These are phyloP conservation scores for Apamea sordens DNA, from an alignment of 2,888 invertebrate species.

Conservation along the genomic window DNA sequence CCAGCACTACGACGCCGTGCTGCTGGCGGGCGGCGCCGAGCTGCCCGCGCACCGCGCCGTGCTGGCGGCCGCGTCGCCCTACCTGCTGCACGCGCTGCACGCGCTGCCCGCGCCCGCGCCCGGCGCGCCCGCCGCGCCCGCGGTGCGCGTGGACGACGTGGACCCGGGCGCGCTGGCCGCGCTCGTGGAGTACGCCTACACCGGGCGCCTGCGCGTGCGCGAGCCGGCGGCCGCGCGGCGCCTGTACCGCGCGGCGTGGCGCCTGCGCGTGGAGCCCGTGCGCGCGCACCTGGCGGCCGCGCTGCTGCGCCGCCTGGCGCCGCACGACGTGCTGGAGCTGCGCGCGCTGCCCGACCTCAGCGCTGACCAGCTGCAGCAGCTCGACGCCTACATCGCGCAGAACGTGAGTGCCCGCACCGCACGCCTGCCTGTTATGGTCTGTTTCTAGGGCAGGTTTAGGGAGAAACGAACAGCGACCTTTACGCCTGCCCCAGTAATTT, in stretches of 20 bases:
- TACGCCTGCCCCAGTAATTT: background rate
- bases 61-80: slow-evolving; percentile 94
- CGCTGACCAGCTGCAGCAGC: slow-evolving; percentile 83
- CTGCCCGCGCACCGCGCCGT: slow-evolving; percentile 94
- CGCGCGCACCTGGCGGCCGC: slow-evolving; percentile 93
- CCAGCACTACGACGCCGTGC: slow-evolving; percentile 96
- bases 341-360: slow-evolving; percentile 92
- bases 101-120: slow-evolving; percentile 79
- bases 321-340: slow-evolving; percentile 90
- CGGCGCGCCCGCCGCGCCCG: slow-evolving; percentile 92
- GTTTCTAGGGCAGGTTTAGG: no score
- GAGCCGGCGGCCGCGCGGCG: slow-evolving; percentile 91
- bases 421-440: background rate
- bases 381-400: slow-evolving; percentile 93
- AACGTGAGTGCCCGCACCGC: slow-evolving; percentile 87
- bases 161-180: slow-evolving; percentile 89
- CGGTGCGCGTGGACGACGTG: slow-evolving; percentile 73
- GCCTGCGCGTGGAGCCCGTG: slow-evolving; percentile 94
- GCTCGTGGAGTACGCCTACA: slow-evolving; percentile 91
- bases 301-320: slow-evolving; percentile 91
- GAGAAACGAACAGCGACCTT: background rate
- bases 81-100: slow-evolving; percentile 93
- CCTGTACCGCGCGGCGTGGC: slow-evolving; percentile 95
- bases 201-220: slow-evolving; percentile 91
- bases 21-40: slow-evolving; percentile 92